Evolutionary conservation across 2,113 vertebrate genomes (phyloP).

Genomic region (Dipodomys spectabilis): DNA sequence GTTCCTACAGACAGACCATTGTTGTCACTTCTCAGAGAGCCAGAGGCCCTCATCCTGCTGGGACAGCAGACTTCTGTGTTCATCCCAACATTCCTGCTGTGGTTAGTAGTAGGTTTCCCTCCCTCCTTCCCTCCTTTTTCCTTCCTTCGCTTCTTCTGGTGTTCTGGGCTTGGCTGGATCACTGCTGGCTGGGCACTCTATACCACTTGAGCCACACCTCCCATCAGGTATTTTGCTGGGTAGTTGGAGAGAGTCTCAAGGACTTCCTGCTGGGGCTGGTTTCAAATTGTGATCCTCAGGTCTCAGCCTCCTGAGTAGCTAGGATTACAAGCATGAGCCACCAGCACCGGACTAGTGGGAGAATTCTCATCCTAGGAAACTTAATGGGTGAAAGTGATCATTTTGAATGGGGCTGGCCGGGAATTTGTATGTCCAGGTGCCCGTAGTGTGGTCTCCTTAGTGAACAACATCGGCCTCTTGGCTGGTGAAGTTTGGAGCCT

Average conservation of each 20-base stretch:
- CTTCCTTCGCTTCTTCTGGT: neutral
- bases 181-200: too few relatives aligned
- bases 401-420: neutral
- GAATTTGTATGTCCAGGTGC: neutral
- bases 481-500: neutral
- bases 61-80: neutral
- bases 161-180: too few relatives aligned
- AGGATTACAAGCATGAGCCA: too few relatives aligned
- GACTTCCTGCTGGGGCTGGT: too few relatives aligned
- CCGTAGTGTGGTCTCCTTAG: neutral
- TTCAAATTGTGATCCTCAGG: too few relatives aligned
- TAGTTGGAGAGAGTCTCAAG: too few relatives aligned
- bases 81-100: neutral
- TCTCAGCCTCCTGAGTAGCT: too few relatives aligned
- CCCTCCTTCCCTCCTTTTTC: too few relatives aligned
- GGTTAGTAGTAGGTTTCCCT: too few relatives aligned
- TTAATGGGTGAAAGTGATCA: neutral
- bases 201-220: too few relatives aligned
- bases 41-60: neutral
- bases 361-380: neutral
- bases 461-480: neutral
- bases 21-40: neutral
- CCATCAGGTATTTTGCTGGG: too few relatives aligned
- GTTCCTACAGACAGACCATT: neutral
- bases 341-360: neutral